Conservation (phyloP, 92 coral and sea anemone genomes). For the Meandrina meandrites region DNA sequence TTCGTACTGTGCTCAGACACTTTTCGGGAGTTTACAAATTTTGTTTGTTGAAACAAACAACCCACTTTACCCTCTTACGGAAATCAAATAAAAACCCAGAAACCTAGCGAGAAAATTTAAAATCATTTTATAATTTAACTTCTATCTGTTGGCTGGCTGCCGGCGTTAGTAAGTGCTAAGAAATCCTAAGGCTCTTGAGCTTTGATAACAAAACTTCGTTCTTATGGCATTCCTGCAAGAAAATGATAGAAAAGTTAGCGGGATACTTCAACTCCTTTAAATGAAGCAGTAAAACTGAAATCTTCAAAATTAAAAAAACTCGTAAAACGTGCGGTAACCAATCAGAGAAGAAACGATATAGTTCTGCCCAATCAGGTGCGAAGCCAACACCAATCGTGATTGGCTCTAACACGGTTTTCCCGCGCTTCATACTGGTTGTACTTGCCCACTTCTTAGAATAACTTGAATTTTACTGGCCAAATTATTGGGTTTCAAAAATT, state of each 20-base stretch:
- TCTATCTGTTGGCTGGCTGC: not conserved
- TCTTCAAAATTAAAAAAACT: too few relatives aligned
- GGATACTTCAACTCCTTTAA: not conserved
- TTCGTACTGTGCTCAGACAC: not conserved
- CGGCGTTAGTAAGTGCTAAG: not conserved
- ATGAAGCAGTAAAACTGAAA: not conserved
- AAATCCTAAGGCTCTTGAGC: slow-evolving; percentile 62
- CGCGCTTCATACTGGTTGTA: not conserved
- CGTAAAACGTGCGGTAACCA: not conserved
- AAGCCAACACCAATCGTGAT: not conserved
- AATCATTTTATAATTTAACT: not conserved
- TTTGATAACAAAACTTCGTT: slow-evolving; percentile 93
- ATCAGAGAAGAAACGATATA: not conserved
- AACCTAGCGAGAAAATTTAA: not conserved
- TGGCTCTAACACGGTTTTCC: not conserved
- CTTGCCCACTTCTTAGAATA: not conserved
- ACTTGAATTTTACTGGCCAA: not conserved
- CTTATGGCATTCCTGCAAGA: slow-evolving; percentile 91
- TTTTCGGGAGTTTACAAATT: not conserved
- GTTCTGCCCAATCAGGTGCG: not conserved
- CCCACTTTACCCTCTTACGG: not conserved
- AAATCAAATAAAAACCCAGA: not conserved
- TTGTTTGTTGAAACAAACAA: not conserved
- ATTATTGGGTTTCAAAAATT: too few relatives aligned
- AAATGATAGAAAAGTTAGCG: not conserved